Evolutionary conservation across 2,888 invertebrate species (phyloP), one percentile per base, ranked within the genome.

Genomic region (Rhagium mordax): DNA sequence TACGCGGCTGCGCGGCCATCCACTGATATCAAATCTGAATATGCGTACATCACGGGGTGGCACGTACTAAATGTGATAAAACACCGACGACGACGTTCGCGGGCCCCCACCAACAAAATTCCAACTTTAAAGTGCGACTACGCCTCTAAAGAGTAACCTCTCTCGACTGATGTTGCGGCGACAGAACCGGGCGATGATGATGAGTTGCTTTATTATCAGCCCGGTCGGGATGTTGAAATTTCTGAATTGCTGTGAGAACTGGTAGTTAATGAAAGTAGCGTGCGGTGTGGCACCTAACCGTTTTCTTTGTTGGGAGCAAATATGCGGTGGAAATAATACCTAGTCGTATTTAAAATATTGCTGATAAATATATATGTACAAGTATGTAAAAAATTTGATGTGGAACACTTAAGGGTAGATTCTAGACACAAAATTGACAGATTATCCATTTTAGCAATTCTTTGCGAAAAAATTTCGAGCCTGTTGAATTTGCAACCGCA

Each of bases 11-110:
- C 87, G 87, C 87, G 70, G 64, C 67, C 72, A 61, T 73, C 62
- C 69, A 33, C 79, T 79, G 76, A 79, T 83, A 85, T 84, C 83
- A 85, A 86, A 87, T 86, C 85, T 86, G 85, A 86, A 86, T 86
- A 85, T 85, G 84, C 84, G 85, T 84, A 81, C 74, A 79, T 80
- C 77, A 62, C 41, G 66, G 47, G 68, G 48, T 61, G 61, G 68
- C 51, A 60, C 60, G 49, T 24, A 10, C 48, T 49, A 8, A 16
- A 16, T 18, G 61, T 61, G 65, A 65, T 71, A 71, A 70, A 71
- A 70, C 53, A 18, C 41, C 33, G 48, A 53, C n/a, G n/a, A n/a
- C n/a, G n/a, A n/a, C 51, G 33, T 49, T 33, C 33, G 53, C 29
- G 10, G n/a, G 71, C 64, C 55, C 66, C 62, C 65, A 61, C 71